Evolutionary conservation across 2,113 vertebrate genomes (phyloP).

Genomic region (Eonycteris spelaea): DNA sequence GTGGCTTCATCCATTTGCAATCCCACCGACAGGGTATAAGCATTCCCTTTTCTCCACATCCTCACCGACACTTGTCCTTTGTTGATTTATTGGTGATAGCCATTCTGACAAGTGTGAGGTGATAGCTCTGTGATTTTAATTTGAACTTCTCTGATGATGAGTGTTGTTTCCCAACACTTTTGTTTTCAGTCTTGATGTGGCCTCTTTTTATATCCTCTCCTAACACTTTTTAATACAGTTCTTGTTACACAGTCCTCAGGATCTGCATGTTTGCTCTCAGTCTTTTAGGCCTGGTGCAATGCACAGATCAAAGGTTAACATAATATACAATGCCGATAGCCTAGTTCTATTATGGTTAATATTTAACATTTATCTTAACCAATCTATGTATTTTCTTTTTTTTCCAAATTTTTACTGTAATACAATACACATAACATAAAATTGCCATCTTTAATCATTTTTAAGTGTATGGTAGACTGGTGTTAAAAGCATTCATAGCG

Average conservation of each 20-base stretch:
- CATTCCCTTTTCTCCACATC: background rate
- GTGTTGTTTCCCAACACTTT: too few relatives aligned
- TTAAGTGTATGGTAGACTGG: background rate
- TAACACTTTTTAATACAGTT: background rate
- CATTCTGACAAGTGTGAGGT: background rate
- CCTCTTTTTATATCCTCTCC: too few relatives aligned
- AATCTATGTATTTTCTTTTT: background rate
- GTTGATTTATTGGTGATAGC: background rate
- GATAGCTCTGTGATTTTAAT: too few relatives aligned
- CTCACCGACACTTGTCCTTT: background rate
- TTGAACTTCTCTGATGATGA: too few relatives aligned
- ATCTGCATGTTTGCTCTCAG: background rate
- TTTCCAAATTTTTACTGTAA: background rate
- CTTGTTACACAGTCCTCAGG: background rate
- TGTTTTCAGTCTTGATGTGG: too few relatives aligned
- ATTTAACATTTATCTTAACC: background rate
- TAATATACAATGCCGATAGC: background rate
- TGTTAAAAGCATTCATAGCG: background rate
- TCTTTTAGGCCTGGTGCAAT: background rate
- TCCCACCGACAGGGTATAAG: background rate
- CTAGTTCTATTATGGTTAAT: background rate
- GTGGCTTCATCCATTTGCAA: background rate
- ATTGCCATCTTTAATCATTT: background rate
- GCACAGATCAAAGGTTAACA: background rate
- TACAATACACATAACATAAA: background rate